Evolutionary conservation across 2,888 invertebrate genomes (phyloP), one percentile per base, ranked within the genome.

Genomic region (Amphipyra berbera): DNA sequence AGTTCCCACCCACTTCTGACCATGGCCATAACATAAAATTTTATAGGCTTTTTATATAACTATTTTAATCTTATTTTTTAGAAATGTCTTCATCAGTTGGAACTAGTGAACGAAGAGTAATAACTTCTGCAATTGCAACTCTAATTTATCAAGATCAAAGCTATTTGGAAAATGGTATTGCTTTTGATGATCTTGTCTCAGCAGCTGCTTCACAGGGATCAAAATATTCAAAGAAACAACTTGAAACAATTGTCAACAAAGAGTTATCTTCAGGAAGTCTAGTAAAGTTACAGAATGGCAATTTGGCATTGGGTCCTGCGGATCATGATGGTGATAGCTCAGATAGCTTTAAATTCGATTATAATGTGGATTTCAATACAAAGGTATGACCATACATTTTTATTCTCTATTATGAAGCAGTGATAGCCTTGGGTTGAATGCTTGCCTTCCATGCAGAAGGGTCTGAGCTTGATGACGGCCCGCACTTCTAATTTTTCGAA

Each of bases 101-200:
- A 67, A 87, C 89, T 68, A 90, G 88, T 86, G 89, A 96, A 86
- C 84, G 96, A 84, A 86, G 94, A 76, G 90, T 97, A 78, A 95
- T 97, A 68, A 96, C 96, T 49, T 96, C 96, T 69, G 97, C 97
- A 21, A 96, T 97, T 68, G 96, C 97, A 54, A 96, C 97, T 82
- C 92, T 97, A 37, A 96, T 97, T 68, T 96, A 96, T 73, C 96
- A 96, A 81, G 97, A 97, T 83, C 96, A 97, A 57, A 97, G 96
- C 87, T 97, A 96, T 81, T 92, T 97, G 61, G 96, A 97, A 86
- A 95, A 96, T 86, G 97, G 97, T 15, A 96, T 97, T 64, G 96
- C 97, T n/a, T 96, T 96, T 64, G 94, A 94, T 58, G 96, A 96
- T 80, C 94, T 97, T 64, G 95, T 97, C 37, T 95, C 95, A 82